Percentiles rank a stretch among this genome's conserved stretches.
These are phyloP conservation scores for Tetranychus piercei DNA, from an alignment of 2,888 invertebrate species.

Conservation along the genomic window DNA sequence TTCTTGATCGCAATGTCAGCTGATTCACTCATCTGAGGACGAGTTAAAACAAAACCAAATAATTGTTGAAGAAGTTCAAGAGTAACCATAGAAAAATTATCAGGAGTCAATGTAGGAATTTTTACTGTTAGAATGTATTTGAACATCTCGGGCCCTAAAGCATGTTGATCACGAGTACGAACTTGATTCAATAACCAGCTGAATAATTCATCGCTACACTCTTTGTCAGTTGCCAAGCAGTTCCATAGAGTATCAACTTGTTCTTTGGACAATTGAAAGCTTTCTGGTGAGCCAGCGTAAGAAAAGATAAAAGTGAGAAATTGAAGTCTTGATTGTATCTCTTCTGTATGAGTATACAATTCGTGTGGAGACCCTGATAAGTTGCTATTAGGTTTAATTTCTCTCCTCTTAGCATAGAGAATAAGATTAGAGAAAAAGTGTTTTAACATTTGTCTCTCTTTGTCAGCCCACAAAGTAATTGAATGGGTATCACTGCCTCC, in stretches of 20 bases:
- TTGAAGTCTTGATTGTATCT: constrained; percentile 72
- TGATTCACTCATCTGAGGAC: not conserved
- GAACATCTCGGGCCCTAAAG: constrained; percentile 64
- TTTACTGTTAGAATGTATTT: constrained; percentile 71
- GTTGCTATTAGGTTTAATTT: not conserved
- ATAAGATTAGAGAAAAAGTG: constrained; percentile 73
- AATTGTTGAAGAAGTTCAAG: constrained; percentile 74
- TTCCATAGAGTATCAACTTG: constrained; percentile 82
- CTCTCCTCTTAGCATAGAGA: constrained; percentile 40
- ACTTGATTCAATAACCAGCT: constrained; percentile 82
- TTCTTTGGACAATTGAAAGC: constrained; percentile 49
- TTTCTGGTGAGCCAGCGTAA: constrained; percentile 68
- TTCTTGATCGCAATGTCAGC: constrained; percentile 57
- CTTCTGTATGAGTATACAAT: constrained; percentile 39
- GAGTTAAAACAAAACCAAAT: constrained; percentile 16
- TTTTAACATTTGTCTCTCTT: constrained; percentile 76
- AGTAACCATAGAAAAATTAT: constrained; percentile 76
- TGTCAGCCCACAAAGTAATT: constrained; percentile 78
- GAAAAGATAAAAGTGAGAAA: constrained; percentile 83
- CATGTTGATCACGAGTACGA: constrained; percentile 69
- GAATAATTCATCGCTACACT: constrained; percentile 76
- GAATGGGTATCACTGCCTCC: constrained; percentile 61
- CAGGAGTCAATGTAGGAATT: constrained; percentile 66
- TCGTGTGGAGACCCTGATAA: not conserved
- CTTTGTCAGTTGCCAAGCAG: constrained; percentile 62